Conservation (phyloP, 2,888 invertebrate species). For the Standfussiana lucernea region DNA sequence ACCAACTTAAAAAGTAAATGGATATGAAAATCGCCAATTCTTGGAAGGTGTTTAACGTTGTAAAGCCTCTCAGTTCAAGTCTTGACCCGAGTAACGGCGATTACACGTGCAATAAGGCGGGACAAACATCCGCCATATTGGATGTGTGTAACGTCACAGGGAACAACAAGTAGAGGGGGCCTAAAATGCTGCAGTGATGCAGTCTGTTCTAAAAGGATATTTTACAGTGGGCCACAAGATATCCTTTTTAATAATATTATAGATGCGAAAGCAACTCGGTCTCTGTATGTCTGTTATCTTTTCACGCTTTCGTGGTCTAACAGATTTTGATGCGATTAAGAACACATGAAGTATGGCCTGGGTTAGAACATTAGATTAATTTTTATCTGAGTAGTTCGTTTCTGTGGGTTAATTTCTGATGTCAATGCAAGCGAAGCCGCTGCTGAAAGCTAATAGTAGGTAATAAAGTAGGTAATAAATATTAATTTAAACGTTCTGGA, state of each 20-base stretch:
- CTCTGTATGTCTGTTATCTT: not conserved
- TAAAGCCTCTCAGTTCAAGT: constrained; percentile 26
- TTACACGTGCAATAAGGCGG: constrained; percentile 65
- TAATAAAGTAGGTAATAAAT: too few relatives aligned
- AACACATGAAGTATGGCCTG: not conserved
- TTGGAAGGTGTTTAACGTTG: constrained; percentile 40
- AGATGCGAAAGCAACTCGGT: not conserved
- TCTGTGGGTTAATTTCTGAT: not conserved
- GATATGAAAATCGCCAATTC: constrained; percentile 43
- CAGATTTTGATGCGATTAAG: not conserved
- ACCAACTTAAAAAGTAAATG: constrained; percentile 48
- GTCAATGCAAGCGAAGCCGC: not conserved
- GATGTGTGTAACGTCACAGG: constrained; percentile 45
- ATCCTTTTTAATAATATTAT: not conserved
- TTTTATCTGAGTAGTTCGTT: not conserved
- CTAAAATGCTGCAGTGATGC: constrained; percentile 24
- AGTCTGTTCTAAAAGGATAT: not conserved
- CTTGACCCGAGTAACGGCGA: constrained; percentile 60
- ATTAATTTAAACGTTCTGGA: not conserved
- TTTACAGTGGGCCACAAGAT: not conserved
- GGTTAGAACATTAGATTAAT: not conserved
- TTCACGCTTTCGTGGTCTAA: not conserved
- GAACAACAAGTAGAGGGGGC: not conserved
- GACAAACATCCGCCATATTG: constrained; percentile 61
- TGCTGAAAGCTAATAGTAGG: not conserved